Evolutionary conservation across 2,113 vertebrate species (phyloP).

Genomic region (Nematolebias whitei): DNA sequence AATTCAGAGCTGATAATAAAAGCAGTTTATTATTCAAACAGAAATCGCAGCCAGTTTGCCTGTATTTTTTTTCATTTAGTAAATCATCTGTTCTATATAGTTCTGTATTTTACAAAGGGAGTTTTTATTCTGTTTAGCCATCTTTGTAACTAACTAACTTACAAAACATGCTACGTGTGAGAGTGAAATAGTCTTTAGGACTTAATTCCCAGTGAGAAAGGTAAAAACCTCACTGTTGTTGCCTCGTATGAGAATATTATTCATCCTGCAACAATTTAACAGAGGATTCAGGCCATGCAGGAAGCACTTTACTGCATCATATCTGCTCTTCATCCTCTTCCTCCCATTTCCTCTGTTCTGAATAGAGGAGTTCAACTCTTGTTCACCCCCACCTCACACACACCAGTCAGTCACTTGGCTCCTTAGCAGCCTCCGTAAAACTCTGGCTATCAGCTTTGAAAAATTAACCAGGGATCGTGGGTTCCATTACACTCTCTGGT

Average conservation of each 20-base stretch:
- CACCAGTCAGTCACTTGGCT: conserved; percentile 58
- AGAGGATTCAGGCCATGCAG: not conserved
- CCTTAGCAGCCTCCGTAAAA: conserved; percentile 58
- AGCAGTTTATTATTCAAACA: not conserved
- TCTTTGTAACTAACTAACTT: too few relatives aligned
- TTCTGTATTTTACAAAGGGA: too few relatives aligned
- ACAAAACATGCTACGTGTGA: too few relatives aligned
- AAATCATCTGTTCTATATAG: too few relatives aligned
- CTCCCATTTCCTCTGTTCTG: conserved; percentile 21
- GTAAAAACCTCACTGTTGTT: too few relatives aligned
- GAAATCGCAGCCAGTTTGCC: not conserved
- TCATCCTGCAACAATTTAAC: too few relatives aligned
- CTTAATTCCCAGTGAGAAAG: too few relatives aligned
- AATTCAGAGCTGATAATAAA: not conserved
- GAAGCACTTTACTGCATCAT: not conserved
- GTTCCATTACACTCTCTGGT: conserved; percentile 84
- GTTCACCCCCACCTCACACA: not conserved
- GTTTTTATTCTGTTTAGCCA: too few relatives aligned
- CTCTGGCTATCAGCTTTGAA: conserved; percentile 84
- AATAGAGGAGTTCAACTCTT: conserved; percentile 60
- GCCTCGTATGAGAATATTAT: too few relatives aligned
- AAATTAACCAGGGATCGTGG: conserved; percentile 84
- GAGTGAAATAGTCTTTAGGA: too few relatives aligned
- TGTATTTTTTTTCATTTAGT: not conserved
- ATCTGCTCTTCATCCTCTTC: too few relatives aligned